Percentiles rank a stretch among this genome's conserved stretches.
Evolutionary conservation across 2,797 vertebrate species (phyloP).

Genomic region (Enteromius anoplus): DNA sequence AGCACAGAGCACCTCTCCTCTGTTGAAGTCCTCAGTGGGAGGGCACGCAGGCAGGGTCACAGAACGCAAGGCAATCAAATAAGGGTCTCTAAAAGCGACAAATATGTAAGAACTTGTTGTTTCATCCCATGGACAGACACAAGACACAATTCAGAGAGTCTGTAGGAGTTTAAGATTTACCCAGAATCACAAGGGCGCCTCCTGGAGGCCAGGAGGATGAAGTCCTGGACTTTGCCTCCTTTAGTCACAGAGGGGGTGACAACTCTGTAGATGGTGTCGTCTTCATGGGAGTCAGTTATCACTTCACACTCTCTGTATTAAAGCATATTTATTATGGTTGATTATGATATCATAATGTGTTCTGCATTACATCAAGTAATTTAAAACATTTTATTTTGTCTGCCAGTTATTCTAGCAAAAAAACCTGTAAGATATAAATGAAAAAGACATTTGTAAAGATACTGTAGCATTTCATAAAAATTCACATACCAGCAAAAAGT

Average conservation of each 20-base stretch:
- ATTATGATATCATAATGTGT: background rate
- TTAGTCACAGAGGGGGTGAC: conserved; percentile 77
- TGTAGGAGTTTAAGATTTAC: conserved; percentile 66
- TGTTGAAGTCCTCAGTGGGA: conserved; percentile 74
- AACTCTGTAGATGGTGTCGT: conserved; percentile 89
- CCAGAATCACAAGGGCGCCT: conserved; percentile 87
- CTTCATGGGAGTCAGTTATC: conserved; percentile 87
- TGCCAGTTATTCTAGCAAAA: background rate
- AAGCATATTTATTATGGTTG: background rate
- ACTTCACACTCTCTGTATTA: conserved; percentile 82
- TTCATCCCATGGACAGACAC: background rate
- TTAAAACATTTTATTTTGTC: background rate
- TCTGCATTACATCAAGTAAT: background rate
- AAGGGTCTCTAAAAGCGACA: conserved; percentile 84
- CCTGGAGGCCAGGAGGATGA: conserved; percentile 89
- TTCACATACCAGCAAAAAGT: background rate
- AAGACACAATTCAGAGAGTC: conserved; percentile 10
- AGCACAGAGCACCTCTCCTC: conserved; percentile 90
- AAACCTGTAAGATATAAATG: background rate
- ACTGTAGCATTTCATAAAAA: background rate
- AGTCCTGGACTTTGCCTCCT: conserved; percentile 85
- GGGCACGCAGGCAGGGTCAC: conserved; percentile 88
- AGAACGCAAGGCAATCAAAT: conserved; percentile 90
- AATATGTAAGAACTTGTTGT: conserved; percentile 35
- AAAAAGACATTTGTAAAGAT: background rate